Conservation (phyloP, 2,797 vertebrate species). For the Centroberyx gerrardi region DNA sequence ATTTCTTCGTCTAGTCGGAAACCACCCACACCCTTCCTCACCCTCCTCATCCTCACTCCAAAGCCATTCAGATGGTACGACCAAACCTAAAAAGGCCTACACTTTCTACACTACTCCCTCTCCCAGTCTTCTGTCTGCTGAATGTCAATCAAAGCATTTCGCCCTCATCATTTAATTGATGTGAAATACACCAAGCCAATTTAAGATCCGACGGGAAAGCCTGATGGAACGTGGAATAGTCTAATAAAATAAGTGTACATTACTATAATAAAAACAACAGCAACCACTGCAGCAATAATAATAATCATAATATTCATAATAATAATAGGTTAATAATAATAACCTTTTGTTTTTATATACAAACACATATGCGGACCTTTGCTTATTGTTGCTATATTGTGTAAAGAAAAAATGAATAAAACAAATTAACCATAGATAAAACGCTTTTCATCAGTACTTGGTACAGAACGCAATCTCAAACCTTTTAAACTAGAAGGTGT, state of each 20-base stretch:
- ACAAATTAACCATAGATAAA: not conserved
- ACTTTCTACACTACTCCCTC: constrained; percentile 12
- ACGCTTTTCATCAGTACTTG: too few species aligned
- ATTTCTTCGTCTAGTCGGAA: constrained; percentile 40
- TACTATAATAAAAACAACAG: not conserved
- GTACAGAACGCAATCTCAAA: not conserved
- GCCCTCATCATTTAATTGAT: not conserved
- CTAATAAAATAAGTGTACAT: too few species aligned
- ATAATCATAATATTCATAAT: constrained; percentile 6
- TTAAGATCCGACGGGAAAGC: not conserved
- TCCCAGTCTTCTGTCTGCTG: not conserved
- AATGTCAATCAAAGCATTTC: not conserved
- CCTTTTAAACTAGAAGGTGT: not conserved
- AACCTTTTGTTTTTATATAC: not conserved
- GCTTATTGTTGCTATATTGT: too few species aligned
- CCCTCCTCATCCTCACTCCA: constrained; percentile 26
- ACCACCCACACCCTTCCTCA: not conserved
- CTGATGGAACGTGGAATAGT: too few species aligned
- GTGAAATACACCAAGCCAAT: not conserved
- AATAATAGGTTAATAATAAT: constrained; percentile 3
- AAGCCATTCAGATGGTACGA: constrained; percentile 16
- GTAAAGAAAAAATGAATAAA: not conserved
- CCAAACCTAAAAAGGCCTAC: constrained; percentile 12
- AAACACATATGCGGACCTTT: too few species aligned
- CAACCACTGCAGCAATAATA: constrained; percentile 17